phyloP scores from a whole-genome alignment of 92 coral and sea anemone genomes.

The Ricordea florida region DNA sequence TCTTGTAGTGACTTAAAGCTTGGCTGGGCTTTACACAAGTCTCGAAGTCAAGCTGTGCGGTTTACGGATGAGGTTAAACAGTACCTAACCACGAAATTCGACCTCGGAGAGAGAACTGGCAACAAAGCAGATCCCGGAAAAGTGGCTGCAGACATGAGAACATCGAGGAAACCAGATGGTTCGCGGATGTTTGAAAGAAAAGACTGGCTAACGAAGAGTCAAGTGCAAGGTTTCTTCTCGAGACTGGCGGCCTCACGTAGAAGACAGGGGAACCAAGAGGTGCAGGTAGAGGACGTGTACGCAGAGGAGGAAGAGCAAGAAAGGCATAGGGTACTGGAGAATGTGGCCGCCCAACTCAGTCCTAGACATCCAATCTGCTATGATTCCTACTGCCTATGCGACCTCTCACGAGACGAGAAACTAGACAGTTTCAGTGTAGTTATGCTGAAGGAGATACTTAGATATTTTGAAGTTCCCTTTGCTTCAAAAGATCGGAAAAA shows the following conservation, averaged over 20 bases:
- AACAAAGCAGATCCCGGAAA: slow-evolving; percentile 39
- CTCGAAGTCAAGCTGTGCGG: slow-evolving; percentile 19
- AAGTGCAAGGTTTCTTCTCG: slow-evolving; percentile 33
- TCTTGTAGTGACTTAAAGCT: slow-evolving; percentile 11
- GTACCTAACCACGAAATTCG: slow-evolving; percentile 40
- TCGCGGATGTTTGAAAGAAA: slow-evolving; percentile 34
- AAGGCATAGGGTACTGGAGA: slow-evolving; percentile 12
- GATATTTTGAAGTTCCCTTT: slow-evolving; percentile 37
- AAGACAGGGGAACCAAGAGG: slow-evolving; percentile 20
- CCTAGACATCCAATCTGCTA: slow-evolving; percentile 55
- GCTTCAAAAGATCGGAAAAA: slow-evolving; percentile 33
- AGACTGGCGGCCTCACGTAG: slow-evolving; percentile 38
- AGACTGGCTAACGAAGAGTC: slow-evolving; percentile 33
- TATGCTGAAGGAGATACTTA: slow-evolving; percentile 39
- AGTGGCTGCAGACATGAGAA: slow-evolving; percentile 55
- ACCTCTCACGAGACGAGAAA: slow-evolving; percentile 8
- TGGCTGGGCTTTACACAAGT: slow-evolving; percentile 52
- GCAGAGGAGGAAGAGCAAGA: slow-evolving; percentile 51
- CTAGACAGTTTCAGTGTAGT: slow-evolving; percentile 37
- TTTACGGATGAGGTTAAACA: slow-evolving; percentile 12
- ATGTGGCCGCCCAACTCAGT: slow-evolving; percentile 26
- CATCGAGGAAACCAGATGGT: slow-evolving; percentile 23
- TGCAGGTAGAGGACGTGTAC: slow-evolving; percentile 14
- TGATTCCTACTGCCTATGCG: slow-evolving; percentile 45
- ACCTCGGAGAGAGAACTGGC: slow-evolving; percentile 55